Base-by-base conservation (phyloP, 2,113 vertebrate species). In the Coreoperca whiteheadi region DNA sequence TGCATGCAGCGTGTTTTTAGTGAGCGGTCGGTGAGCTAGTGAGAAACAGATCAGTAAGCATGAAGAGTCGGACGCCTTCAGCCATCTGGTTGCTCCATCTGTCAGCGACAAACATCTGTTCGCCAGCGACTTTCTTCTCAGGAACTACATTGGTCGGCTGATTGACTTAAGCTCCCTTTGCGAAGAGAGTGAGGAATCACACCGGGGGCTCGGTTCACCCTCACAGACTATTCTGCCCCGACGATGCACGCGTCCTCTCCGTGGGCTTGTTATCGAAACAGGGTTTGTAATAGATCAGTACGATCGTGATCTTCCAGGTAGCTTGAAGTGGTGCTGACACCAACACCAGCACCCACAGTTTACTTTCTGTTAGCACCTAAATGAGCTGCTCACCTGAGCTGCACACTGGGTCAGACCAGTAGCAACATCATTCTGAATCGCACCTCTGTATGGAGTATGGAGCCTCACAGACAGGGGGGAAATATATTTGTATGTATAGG, bases 1-100 rank as follows among this genome's bases (percentile, higher is more conserved):
- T 34, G 37, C 6, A 25, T 11, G 56, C 57, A 10, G 16, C 18
- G 10, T 48, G 54, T 28, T 72, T 72, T 80, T 64, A 77, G 68
- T 81, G 63, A 72, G 66, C 53, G 54, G 10, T 66, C 51, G 77
- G 67, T 71, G 46, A 72, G 71, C 56, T 50, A 34, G 83, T 71
- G 72, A 66, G 41, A 72, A 67, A 66, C 51, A 53, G 50, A 71
- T 70, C 48, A 66, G 83, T n/a, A 2, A 21, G 21, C 72, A 53
- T 37, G 50, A 70, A 30, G 57, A 70, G 57, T 61, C 54, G 1
- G 61, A 60, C 54, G 25, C 39, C 56, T 30, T 46, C 39, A 46
- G 71, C 84, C 74, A 77, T 81, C 78, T 86, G 84, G 51, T 18
- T 7, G 12, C 66, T 46, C 59, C 83, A 11, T 85, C 73, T 77